Evolutionary conservation across 2,113 vertebrate species (phyloP), one percentile per base, ranked within the genome.

Genomic region (Sinocyclocheilus anophthalmus): DNA sequence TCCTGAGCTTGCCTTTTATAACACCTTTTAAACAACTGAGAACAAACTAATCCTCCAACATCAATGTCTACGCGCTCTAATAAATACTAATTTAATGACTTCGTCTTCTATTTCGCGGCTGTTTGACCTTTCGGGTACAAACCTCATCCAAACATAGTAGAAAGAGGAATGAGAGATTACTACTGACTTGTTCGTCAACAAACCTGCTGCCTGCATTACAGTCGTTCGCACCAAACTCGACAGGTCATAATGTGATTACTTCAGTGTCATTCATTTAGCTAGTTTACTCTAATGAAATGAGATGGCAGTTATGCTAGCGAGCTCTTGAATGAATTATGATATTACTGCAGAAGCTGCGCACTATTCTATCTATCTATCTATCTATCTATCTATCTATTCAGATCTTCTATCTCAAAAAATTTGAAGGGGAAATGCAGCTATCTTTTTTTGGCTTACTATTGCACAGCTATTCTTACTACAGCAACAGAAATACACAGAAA

Each of bases 101-200:
- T n/a, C n/a, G n/a, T n/a, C n/a, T n/a, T n/a, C n/a, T n/a, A n/a
- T n/a, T n/a, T n/a, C n/a, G n/a, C n/a, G n/a, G n/a, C n/a, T n/a
- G n/a, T n/a, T n/a, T n/a, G n/a, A n/a, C n/a, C n/a, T n/a, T n/a
- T n/a, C n/a, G n/a, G n/a, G n/a, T n/a, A n/a, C n/a, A n/a, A n/a
- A n/a, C n/a, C n/a, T n/a, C n/a, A n/a, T n/a, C n/a, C n/a, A n/a
- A n/a, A n/a, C n/a, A n/a, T n/a, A n/a, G n/a, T n/a, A n/a, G n/a
- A n/a, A 37, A 80, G 45, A 77, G 85, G 61, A 82, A 86, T 67
- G 63, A 85, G 57, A 85, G 81, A 79, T 86, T 86, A n/a, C n/a
- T 72, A 79, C 39, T 83, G n/a, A n/a, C n/a, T n/a, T n/a, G 77
- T 81, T 78, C 59, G 33, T 86, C 48, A 86, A 20, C n/a, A n/a